Conservation (phyloP, 30 jellyfish, hydroid and myxozoan species). For the Hydra vulgaris region DNA sequence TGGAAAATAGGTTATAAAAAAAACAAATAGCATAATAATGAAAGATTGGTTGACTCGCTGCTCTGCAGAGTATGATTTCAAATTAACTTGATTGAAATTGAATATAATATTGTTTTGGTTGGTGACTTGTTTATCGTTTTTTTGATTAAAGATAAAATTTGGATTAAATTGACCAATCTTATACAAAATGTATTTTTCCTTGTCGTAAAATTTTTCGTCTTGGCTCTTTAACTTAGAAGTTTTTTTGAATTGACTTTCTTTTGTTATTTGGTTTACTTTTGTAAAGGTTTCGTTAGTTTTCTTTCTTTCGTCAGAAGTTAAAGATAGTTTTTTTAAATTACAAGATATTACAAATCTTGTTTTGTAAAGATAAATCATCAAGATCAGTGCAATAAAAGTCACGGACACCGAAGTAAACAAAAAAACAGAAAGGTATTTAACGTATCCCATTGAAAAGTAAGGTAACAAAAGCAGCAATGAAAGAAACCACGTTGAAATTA, state of each 20-base stretch:
- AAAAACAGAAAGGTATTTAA: constrained; percentile 2
- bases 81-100: background rate
- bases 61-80: background rate
- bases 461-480: background rate
- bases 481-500: constrained; percentile 5
- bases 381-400: background rate
- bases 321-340: background rate
- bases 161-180: background rate
- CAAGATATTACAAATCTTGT: background rate
- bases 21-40: constrained; percentile 6
- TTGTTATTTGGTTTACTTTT: background rate
- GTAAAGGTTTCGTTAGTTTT: background rate
- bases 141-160: background rate
- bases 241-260: background rate
- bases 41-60: constrained; percentile 17
- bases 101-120: background rate
- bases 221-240: background rate
- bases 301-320: background rate
- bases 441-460: constrained; percentile 15
- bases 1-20: constrained; percentile 4
- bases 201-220: background rate
- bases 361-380: background rate
- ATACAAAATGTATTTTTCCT: background rate
- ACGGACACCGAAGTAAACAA: constrained; percentile 9
- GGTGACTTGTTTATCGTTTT: background rate